phyloP scores from a whole-genome alignment of 1,140 invertebrate genomes.

The Trissolcus basalis region DNA sequence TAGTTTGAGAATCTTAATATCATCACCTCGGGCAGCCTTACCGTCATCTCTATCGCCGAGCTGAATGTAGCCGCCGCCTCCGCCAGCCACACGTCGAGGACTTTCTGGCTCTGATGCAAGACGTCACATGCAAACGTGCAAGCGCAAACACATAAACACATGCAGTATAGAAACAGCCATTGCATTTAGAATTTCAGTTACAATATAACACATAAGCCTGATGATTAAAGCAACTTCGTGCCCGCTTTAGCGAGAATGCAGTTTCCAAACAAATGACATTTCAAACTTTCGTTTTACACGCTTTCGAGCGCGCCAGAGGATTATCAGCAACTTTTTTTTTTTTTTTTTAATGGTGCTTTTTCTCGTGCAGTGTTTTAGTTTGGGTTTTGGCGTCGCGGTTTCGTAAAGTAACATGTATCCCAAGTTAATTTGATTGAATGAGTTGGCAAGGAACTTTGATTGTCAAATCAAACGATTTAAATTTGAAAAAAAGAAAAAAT shows the following conservation, averaged over 20 bases:
- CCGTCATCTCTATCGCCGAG: constrained; percentile 67
- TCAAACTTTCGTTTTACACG: constrained; percentile 15
- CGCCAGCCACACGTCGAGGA: constrained; percentile 25
- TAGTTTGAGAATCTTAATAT: constrained; percentile 47
- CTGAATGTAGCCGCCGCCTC: constrained; percentile 40
- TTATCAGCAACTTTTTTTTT: neutral
- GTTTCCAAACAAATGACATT: constrained; percentile 30
- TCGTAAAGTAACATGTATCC: no score
- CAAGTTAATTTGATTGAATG: no score
- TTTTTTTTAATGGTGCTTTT: neutral
- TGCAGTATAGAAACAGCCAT: constrained; percentile 60
- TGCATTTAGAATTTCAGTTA: constrained; percentile 40
- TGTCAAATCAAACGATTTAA: no score
- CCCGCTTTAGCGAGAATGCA: constrained; percentile 24
- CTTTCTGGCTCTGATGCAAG: constrained; percentile 62
- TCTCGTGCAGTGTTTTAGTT: no score
- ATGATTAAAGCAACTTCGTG: constrained; percentile 42
- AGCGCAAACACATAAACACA: constrained; percentile 62
- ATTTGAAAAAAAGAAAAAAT: no score
- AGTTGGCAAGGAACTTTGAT: no score
- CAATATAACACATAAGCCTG: constrained; percentile 51
- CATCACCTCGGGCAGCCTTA: constrained; percentile 64
- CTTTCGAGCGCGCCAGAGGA: constrained; percentile 4
- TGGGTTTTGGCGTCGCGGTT: no score
- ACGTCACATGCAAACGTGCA: constrained; percentile 66